Conservation (phyloP, 2,888 invertebrate genomes). For the Neocrepidodera transversa region DNA sequence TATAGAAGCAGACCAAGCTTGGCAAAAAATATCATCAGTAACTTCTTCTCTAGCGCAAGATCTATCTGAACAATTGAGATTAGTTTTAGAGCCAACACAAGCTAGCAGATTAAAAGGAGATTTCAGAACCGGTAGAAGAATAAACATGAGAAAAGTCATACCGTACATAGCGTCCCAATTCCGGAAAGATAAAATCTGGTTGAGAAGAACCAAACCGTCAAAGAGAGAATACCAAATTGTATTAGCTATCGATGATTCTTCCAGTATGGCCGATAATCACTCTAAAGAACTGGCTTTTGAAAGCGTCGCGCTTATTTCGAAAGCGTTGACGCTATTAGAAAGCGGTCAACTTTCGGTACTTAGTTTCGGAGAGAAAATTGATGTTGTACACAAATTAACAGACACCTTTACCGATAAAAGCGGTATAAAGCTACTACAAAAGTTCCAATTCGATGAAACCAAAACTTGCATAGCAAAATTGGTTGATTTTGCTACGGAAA, state of each 20-base stretch:
- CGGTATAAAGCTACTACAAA: constrained; percentile 81
- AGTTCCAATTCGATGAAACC: constrained; percentile 87
- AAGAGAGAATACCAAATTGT: constrained; percentile 96
- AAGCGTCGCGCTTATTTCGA: constrained; percentile 88
- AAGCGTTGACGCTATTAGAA: constrained; percentile 90
- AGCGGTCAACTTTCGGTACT: constrained; percentile 91
- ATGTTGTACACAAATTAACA: constrained; percentile 85
- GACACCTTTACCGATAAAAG: constrained; percentile 88
- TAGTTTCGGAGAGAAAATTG: constrained; percentile 87
- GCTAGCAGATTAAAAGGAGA: constrained; percentile 93
- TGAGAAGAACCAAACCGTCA: constrained; percentile 92
- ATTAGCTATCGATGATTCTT: constrained; percentile 95
- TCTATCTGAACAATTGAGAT: constrained; percentile 90
- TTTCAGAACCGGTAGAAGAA: constrained; percentile 93
- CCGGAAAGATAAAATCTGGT: constrained; percentile 98
- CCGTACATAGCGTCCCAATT: constrained; percentile 99
- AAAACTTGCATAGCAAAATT: constrained; percentile 87
- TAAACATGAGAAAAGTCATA: constrained; percentile 98
- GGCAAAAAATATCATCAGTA: constrained; percentile 69
- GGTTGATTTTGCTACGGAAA: constrained; percentile 78
- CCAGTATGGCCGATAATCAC: constrained; percentile 87
- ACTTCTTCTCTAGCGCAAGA: constrained; percentile 76
- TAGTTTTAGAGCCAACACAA: constrained; percentile 95
- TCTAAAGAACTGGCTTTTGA: constrained; percentile 93
- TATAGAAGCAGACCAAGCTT: constrained; percentile 63